Base-by-base conservation (phyloP, 2,888 invertebrate species). In the Heliconius sara region DNA sequence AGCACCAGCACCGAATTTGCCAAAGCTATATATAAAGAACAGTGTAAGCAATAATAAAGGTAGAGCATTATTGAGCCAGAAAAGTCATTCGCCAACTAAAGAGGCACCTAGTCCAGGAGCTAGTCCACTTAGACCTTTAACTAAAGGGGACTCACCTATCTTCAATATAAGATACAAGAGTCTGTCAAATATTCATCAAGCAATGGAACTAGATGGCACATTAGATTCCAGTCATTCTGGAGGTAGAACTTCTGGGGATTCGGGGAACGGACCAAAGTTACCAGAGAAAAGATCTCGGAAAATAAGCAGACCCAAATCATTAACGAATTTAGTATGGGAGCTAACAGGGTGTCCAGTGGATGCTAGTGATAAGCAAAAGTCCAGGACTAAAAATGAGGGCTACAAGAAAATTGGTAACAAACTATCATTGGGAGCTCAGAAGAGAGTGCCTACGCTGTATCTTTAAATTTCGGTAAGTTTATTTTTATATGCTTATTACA, bases 251-350 rank as follows among this genome's bases (percentile, higher is more conserved):
- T 98, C 98, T 19, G 98, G 98, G 3, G 98, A 98, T 91, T 98
- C 98, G 7, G 97, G 96, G 0, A 96, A 96, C 72, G 97, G 97
- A 3, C 96, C 97, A 9, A 98, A 98, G 89, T 95, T 98, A 87
- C 98, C 98, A 78, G 98, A 98, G 88, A 98, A 98, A 90, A 95
- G 97, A 88, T 97, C 97, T 77, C 96, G 98, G 85, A 97, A 97
- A 87, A 91, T 98, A 81, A 97, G 97, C 86, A 96, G 98, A 88
- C 98, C 98, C 77, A 97, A 98, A 85, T 98, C 98, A 81, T 94
- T 98, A 88, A 98, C 98, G 82, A 98, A 98, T 93, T 96, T 98
- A 87, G 98, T 98, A 83, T 98, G 98, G 98, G 98, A 98, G 90
- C 88, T 96, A 83, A 94, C 95, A 83, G 95, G 95, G 0, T 95